Evolutionary conservation across 2,888 invertebrate genomes (phyloP), one percentile per base, ranked within the genome.

Genomic region (Callosobruchus maculatus): DNA sequence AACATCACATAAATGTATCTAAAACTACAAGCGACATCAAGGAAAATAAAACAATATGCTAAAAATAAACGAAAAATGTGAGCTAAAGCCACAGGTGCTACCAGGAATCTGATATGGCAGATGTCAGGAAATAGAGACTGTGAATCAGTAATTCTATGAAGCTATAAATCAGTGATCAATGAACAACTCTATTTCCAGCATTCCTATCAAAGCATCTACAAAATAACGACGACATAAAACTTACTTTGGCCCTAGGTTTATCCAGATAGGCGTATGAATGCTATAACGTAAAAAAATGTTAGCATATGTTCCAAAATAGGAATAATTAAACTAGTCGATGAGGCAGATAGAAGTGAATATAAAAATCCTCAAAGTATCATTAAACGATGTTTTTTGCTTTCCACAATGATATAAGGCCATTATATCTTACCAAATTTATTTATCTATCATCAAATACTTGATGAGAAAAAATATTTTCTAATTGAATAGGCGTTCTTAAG

Each of bases 161-260:
- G 26, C 26, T 4, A 4, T 26, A 26, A 26, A 26, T 26, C 3
- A 2, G 13, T 13, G 4, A 18, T 18, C 1, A 18, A 13, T 7
- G 18, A 49, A 7, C 49, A 13, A 49, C 1, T 13, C 49, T 7
- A 49, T 49, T 13, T 49, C 49, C 13, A 49, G 49, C 7, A 49
- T 49, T 18, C 13, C 49, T 49, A 49, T 49, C 49, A 72, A 71
- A 74, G 71, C 76, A 67, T 68, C 70, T 72, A 71, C 71, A 72
- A 70, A 73, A 18, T 21, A 31, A 69, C 49, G 20, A 49, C 49
- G 13, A 80, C 81, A 81, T 74, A 70, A 66, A 81, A 84, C 84
- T 84, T 83, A 84, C 84, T 84, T 83, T 83, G 70, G 78, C 79
- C 80, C 82, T 81, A 76, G 83, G 84, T 76, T 84, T 84, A 82